Base-by-base conservation (phyloP, 2,888 invertebrate species). In the Phortica magna region DNA sequence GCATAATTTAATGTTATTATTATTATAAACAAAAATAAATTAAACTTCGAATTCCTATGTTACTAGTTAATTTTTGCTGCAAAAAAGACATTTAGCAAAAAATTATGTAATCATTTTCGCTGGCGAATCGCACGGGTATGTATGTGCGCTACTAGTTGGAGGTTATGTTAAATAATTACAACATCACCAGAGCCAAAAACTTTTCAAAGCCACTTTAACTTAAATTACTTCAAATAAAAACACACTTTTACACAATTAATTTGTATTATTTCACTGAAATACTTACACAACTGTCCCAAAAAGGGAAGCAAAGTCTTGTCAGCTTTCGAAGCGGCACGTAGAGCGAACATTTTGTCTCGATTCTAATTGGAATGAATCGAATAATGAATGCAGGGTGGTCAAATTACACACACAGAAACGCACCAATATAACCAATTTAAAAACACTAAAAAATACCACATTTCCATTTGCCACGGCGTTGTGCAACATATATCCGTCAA, bases 211-310 rank as follows among this genome's bases (percentile, higher is more conserved):
- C 31, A 31, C 31, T 4, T 31, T 31, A 31, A 4, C 31, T 4
- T 31, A 65, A 41, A 41, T 39, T 14, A 31, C n/a, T 65, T 31
- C 42, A 4, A n/a, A 41, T 65, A 39, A 14, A 41, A 10, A 31
- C 39, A 31, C 14, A 65, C 14, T 65, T 14, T 4, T n/a, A 12
- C 14, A 14, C n/a, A 7, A n/a, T 14, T 22, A 64, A 68, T 7
- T 17, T 31, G n/a, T 19, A 10, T 68, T 17, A 68, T n/a, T n/a
- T 5, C 12, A 22, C 17, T 14, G 14, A 64, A 53, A n/a, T 84
- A 89, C 89, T 89, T 83, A 89, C 89, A 88, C 77, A 85, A 83
- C 82, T 89, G 88, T 78, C 83, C 88, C 82, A 88, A 82, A 81
- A 88, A 82, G 75, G 88, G 84, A 48, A 90, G 80, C 81, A 89